A percentile compares a stretch with the other conserved stretches of the same genome.
These are phyloP conservation scores for Cathartes aura DNA, from an alignment of 2,113 vertebrate genomes.

Conservation along the genomic window DNA sequence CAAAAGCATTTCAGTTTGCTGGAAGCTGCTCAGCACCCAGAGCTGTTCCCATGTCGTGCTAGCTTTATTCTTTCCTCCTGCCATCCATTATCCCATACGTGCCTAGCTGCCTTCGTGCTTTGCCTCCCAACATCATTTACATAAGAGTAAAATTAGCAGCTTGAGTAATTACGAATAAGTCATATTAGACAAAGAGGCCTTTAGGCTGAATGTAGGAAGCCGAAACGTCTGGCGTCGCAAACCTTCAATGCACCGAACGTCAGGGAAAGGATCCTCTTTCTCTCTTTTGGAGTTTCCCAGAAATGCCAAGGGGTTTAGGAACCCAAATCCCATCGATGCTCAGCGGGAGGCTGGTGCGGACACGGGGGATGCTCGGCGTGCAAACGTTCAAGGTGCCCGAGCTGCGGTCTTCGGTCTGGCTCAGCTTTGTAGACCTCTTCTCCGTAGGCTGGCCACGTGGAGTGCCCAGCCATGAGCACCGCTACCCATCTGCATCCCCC, in stretches of 20 bases:
- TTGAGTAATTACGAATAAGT: constrained; percentile 69
- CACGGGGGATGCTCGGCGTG: accelerated
- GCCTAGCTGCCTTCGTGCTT: constrained; percentile 31
- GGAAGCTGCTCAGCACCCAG: neutral
- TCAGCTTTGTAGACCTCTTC: neutral
- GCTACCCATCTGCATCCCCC: neutral
- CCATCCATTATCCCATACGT: neutral
- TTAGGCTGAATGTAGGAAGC: constrained; percentile 37
- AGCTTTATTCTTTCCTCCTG: neutral
- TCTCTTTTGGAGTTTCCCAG: neutral
- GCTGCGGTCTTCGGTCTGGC: neutral
- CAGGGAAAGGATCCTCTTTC: neutral
- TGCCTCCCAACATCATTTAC: constrained; percentile 50
- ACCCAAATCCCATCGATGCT: accelerated
- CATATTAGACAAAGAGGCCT: constrained; percentile 66
- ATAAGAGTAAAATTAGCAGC: constrained; percentile 70
- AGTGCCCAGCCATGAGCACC: neutral
- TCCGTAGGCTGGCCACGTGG: accelerated
- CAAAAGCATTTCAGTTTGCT: neutral
- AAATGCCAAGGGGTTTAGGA: neutral
- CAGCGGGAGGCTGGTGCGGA: neutral
- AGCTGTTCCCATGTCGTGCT: accelerated
- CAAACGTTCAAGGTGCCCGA: neutral
- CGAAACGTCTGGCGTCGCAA: neutral
- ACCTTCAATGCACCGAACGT: accelerated